A percentile compares a stretch with the other conserved stretches of the same genome.
Evolutionary conservation across 2,113 vertebrate genomes (phyloP).

Genomic region (Verasper variegatus): DNA sequence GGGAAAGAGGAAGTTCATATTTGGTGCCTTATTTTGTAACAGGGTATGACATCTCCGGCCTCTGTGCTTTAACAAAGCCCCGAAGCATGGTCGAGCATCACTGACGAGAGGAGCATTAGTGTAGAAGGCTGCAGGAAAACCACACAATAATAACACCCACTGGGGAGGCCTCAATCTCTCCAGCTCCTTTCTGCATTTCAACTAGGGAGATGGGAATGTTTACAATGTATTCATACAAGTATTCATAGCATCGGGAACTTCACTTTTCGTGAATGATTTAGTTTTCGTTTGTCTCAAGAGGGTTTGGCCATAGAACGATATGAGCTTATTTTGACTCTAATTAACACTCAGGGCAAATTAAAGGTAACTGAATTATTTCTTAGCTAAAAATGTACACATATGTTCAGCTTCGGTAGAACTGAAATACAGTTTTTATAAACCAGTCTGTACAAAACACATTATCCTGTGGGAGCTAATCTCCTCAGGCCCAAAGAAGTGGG

Average conservation of each 20-base stretch:
- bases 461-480: not conserved
- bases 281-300: not conserved
- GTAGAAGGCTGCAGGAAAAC: constrained; percentile 65
- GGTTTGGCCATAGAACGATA: not conserved
- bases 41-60: constrained; percentile 66
- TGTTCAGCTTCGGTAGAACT: too few species aligned
- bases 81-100: constrained; percentile 59
- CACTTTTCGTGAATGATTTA: constrained; percentile 2
- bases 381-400: too few species aligned
- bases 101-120: constrained; percentile 56
- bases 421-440: too few species aligned
- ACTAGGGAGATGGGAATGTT: constrained; percentile 24
- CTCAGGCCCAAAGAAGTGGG: too few species aligned
- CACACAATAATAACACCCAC: constrained; percentile 72
- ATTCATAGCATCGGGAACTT: constrained; percentile 4
- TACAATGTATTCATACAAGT: constrained; percentile 15
- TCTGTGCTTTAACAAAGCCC: constrained; percentile 58
- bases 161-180: constrained; percentile 60
- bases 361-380: too few species aligned
- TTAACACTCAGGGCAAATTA: not conserved
- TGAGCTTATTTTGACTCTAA: not conserved
- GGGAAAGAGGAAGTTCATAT: constrained; percentile 37
- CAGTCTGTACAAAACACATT: not conserved
- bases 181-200: constrained; percentile 33
- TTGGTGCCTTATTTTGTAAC: constrained; percentile 67